A percentile compares a stretch with the other conserved stretches of the same genome.
Conservation (phyloP, 2,888 invertebrate genomes). For the Heteropelma amictum region DNA sequence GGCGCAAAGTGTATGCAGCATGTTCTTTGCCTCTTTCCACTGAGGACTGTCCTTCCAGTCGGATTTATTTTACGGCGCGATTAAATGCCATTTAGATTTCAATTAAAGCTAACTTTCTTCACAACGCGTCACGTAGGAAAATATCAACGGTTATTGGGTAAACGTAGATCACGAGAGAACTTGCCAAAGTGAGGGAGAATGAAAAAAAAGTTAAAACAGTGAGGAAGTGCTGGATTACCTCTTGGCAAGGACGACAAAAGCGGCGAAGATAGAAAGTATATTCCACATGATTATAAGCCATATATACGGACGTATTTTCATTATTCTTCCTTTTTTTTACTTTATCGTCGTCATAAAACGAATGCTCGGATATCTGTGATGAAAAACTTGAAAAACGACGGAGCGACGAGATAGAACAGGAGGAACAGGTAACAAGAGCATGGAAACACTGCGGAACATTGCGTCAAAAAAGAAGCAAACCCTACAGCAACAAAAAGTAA, state of each 20-base stretch:
- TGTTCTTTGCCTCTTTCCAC: constrained; percentile 56
- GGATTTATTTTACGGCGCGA: constrained; percentile 71
- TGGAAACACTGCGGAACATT: constrained; percentile 32
- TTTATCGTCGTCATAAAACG: background rate
- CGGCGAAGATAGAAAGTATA: constrained; percentile 30
- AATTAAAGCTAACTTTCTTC: constrained; percentile 69
- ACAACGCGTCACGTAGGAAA: constrained; percentile 3
- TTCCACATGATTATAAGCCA: constrained; percentile 38
- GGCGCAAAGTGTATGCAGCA: constrained; percentile 36
- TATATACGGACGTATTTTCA: constrained; percentile 38
- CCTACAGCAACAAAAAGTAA: constrained; percentile 40
- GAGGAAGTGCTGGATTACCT: constrained; percentile 32
- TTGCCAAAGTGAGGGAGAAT: constrained; percentile 59
- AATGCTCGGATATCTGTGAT: constrained; percentile 18
- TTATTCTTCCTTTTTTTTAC: background rate
- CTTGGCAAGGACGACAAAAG: constrained; percentile 27
- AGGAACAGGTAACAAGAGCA: constrained; percentile 16
- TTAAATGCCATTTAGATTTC: constrained; percentile 74
- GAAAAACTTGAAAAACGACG: constrained; percentile 45
- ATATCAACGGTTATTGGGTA: constrained; percentile 33
- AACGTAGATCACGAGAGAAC: constrained; percentile 53
- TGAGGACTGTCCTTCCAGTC: constrained; percentile 63
- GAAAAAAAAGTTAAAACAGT: constrained; percentile 28
- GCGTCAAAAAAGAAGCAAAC: constrained; percentile 44
- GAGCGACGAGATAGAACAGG: constrained; percentile 11